Evolutionary conservation across 2,797 vertebrate species (phyloP).

Genomic region (Eidolon dupreanum): DNA sequence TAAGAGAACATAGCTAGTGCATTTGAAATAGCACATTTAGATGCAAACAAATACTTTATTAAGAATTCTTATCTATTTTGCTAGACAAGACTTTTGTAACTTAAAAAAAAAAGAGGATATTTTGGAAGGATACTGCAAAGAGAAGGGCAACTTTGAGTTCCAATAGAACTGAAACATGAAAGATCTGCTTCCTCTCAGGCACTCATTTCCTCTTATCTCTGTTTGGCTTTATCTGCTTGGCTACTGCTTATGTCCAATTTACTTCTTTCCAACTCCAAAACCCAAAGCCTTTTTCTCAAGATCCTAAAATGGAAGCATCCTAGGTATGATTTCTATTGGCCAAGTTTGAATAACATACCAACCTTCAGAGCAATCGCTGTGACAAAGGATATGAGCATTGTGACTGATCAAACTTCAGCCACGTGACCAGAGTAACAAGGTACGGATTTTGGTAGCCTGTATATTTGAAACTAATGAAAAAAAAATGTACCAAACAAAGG

Average conservation of each 20-base stretch:
- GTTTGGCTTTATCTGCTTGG: not conserved
- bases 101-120: not conserved
- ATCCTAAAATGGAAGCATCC: not conserved
- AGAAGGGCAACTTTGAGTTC: not conserved
- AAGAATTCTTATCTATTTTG: not conserved
- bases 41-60: not conserved
- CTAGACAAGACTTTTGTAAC: not conserved
- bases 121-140: not conserved
- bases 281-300: not conserved
- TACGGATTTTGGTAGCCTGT: not conserved
- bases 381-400: not conserved
- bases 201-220: not conserved
- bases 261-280: constrained; percentile 1
- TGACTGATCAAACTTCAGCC: not conserved
- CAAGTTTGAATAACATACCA: not conserved
- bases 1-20: not conserved
- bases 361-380: not conserved
- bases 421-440: not conserved
- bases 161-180: not conserved
- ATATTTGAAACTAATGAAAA: not conserved
- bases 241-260: not conserved
- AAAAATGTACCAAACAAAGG: not conserved
- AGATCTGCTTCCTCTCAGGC: not conserved
- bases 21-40: not conserved
- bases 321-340: not conserved